Percentiles rank a stretch among this genome's conserved stretches.
Conservation (phyloP, 2,888 invertebrate species). For the Campoplex nolae region DNA sequence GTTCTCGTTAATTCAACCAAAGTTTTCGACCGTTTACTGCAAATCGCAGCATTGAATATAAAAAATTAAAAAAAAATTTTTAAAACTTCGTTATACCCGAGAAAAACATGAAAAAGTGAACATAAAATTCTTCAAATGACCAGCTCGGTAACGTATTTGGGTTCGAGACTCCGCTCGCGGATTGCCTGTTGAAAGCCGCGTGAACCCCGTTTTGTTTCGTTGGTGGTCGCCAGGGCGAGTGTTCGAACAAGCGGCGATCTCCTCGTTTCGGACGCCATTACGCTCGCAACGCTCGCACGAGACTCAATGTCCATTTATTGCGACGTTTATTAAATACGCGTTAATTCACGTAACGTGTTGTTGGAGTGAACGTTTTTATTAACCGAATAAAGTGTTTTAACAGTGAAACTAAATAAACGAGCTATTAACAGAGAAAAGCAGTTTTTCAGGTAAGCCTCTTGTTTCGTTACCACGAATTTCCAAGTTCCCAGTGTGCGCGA, state of each 20-base stretch:
- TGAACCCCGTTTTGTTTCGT: conserved; percentile 79
- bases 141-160: conserved; percentile 39
- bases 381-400: conserved; percentile 7
- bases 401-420: conserved; percentile 4
- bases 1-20: background rate
- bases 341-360: background rate
- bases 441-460: conserved; percentile 41
- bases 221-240: conserved; percentile 74
- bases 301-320: conserved; percentile 8
- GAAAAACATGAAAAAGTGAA: background rate
- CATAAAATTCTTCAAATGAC: background rate
- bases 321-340: conserved; percentile 16
- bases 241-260: conserved; percentile 65
- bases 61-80: background rate
- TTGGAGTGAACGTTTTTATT: background rate
- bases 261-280: conserved; percentile 47
- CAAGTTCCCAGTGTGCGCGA: background rate
- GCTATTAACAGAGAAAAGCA: conserved; percentile 11
- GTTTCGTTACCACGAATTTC: background rate
- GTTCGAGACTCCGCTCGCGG: conserved; percentile 71
- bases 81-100: background rate
- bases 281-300: conserved; percentile 34
- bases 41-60: background rate
- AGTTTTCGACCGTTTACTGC: background rate
- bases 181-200: conserved; percentile 65